These are phyloP conservation scores for Nomada fabriciana DNA, from an alignment of 2,888 invertebrate genomes.

Conservation along the genomic window DNA sequence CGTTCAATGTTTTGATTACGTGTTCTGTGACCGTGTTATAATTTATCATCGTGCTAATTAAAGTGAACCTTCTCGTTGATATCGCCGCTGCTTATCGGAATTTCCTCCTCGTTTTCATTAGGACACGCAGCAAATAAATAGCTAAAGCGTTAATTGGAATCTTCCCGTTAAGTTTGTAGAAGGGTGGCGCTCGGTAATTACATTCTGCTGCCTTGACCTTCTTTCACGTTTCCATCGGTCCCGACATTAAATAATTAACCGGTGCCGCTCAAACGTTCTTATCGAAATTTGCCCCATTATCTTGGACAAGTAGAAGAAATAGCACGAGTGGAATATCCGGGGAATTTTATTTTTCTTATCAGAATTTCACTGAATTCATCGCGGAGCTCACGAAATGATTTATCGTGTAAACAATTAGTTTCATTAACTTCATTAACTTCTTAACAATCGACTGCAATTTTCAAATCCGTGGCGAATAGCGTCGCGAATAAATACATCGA, in stretches of 20 bases:
- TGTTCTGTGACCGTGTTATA: neutral
- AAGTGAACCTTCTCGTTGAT: neutral
- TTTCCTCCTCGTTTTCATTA: neutral
- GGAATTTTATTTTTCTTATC: too few relatives aligned
- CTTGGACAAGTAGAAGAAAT: neutral
- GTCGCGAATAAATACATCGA: too few relatives aligned
- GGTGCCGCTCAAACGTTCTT: neutral
- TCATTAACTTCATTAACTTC: too few relatives aligned
- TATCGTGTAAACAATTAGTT: neutral
- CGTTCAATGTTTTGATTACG: neutral
- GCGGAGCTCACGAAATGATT: neutral
- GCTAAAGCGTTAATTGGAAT: slow-evolving; percentile 11
- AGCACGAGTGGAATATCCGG: too few relatives aligned
- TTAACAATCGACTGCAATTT: too few relatives aligned
- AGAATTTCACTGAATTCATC: neutral
- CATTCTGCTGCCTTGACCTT: slow-evolving; percentile 30
- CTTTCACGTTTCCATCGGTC: neutral
- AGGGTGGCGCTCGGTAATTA: slow-evolving; percentile 17
- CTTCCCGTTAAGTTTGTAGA: slow-evolving; percentile 21
- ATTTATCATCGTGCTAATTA: neutral
- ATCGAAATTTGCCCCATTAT: neutral
- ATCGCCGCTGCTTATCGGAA: neutral
- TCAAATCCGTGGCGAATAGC: too few relatives aligned
- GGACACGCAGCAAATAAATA: neutral
- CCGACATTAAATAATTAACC: slow-evolving; percentile 27